Base-by-base conservation (phyloP, 2,888 invertebrate genomes). In the Melanotus villosus region DNA sequence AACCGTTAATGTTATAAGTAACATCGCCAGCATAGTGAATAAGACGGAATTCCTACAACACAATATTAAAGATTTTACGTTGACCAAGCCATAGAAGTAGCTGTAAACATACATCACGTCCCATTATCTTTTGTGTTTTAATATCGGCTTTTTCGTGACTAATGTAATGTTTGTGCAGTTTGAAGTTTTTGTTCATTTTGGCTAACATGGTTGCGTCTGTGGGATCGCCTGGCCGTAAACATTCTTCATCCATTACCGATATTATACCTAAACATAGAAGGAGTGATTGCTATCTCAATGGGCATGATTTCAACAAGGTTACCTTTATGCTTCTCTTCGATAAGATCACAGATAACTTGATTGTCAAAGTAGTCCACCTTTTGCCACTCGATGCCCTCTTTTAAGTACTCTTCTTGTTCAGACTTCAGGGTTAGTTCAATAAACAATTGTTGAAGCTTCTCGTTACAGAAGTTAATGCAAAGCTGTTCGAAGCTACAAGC, bases 401-500 rank as follows among this genome's bases (percentile, higher is more conserved):
- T 90, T 34, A 92, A 86, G 81, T 97, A 97, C 82, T 97, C 97
- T 79, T 97, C 96, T 83, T 97, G 97, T 83, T 97, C 97, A 10
- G 94, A 94, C 81, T 94, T 94, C 38, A 97, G 85, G 0, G 97
- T 97, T 79, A 97, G 85, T 83, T 96, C 93, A 80, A 97, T 97
- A 85, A 97, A 97, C 70, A 97, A 86, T 84, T 97, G 97, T 83
- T 97, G 97, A 70, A 97, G 88, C 84, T 97, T 97, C 86, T 97
- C 97, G 83, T 97, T 97, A 84, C 97, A 97, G 86, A 94, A 97
- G 86, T 97, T 97, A 72, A 97, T 97, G 86, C 97, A 97, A 83
- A 97, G 94, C 85, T 97, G 97, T 83, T 94, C 93, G 83, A 94
- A 94, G 80, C 93, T 93, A 80, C 68, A 83, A 80, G 66, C 60